Base-by-base conservation (phyloP, 2,888 invertebrate genomes). In the Globia sparganii region DNA sequence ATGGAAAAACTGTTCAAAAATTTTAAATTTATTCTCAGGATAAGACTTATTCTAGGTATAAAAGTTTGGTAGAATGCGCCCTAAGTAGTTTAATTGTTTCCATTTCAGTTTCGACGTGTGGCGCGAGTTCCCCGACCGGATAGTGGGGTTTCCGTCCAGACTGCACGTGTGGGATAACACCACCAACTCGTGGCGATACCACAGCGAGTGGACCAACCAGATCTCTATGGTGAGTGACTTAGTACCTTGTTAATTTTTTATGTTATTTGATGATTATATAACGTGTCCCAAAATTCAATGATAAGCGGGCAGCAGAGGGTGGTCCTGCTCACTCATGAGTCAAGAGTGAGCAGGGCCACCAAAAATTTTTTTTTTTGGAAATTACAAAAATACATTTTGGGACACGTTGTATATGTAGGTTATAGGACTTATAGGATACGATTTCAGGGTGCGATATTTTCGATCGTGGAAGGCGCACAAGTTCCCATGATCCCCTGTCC, bases 201-300 rank as follows among this genome's bases (percentile, higher is more conserved):
- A 99, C 96, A 99, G 99, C 43, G 99, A 99, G 96, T 99, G 99
- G 99, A 99, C 99, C 61, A 99, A 99, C 93, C 98, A 99, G 93
- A 98, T 99, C 86, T 99, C 99, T 0, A 99, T 99, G 99, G 99
- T 98, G 43, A 73, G 62, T 78, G 21, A 58, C 25, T 9, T 5
- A 31, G 25, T 18, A 31, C 25, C 34, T 25, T 18, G 11, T 34
- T 43, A 34, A n/a, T n/a, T n/a, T 34, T 2, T 34, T 59, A 11
- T 67, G 25, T 18, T 18, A 67, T 67, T 9, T 53, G 25, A 18
- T 18, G 11, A n/a, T 53, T 6, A 46, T 43, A 13, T 40, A 40
- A 37, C n/a, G n/a, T n/a, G n/a, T n/a, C n/a, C n/a, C n/a, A n/a
- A n/a, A n/a, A n/a, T n/a, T n/a, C n/a, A n/a, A n/a, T n/a, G n/a